A percentile compares a stretch with the other conserved stretches of the same genome.
Conservation (phyloP, 2,113 vertebrate species). For the Phoenicopterus ruber region DNA sequence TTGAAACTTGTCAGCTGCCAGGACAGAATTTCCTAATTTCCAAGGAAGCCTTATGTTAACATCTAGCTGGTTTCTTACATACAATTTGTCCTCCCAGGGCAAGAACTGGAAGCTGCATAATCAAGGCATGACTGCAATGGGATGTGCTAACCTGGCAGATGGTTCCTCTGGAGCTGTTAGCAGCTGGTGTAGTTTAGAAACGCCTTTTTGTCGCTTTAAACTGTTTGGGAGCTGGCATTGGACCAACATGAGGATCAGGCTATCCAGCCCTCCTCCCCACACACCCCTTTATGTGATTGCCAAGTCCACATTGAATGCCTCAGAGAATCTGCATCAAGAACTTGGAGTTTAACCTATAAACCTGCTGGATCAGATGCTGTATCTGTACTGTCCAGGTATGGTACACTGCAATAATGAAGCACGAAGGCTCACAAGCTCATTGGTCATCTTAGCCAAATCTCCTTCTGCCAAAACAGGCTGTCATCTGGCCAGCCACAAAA, state of each 20-base stretch:
- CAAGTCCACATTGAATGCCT: neutral
- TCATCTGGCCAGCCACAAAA: neutral
- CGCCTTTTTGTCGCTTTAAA: neutral
- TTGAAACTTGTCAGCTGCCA: neutral
- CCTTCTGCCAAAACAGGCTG: neutral
- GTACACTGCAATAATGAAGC: neutral
- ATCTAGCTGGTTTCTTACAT: neutral
- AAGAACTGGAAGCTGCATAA: neutral
- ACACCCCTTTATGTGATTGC: neutral
- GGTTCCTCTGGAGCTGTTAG: neutral
- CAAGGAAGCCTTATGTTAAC: neutral
- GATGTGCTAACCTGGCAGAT: neutral
- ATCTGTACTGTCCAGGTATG: neutral
- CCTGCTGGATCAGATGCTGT: neutral
- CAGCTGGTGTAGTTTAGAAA: conserved; percentile 3
- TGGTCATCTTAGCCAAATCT: neutral
- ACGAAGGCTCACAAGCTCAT: neutral
- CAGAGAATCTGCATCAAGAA: neutral
- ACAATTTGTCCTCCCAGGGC: neutral
- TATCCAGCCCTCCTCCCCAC: neutral
- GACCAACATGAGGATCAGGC: neutral
- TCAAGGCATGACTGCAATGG: neutral
- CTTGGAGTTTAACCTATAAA: neutral
- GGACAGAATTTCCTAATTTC: neutral
- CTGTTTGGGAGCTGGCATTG: neutral